Percentiles rank a stretch among this genome's conserved stretches.
phyloP scores from a whole-genome alignment of 2,888 invertebrate genomes.

The Pediacus dermestoides region DNA sequence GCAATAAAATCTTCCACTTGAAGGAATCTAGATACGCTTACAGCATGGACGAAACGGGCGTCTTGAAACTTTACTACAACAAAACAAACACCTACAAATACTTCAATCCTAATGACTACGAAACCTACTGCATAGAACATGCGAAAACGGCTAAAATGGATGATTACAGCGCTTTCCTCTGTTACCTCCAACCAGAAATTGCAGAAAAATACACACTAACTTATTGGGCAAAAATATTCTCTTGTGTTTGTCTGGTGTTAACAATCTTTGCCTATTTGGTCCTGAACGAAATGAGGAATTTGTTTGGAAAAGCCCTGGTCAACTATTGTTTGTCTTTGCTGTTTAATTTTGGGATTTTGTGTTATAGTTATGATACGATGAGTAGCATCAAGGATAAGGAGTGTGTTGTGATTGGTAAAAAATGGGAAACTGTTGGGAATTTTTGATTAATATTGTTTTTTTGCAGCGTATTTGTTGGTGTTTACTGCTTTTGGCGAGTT shows the following conservation, averaged over 20 bases:
- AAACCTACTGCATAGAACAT: conserved; percentile 22
- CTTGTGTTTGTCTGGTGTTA: conserved; percentile 28
- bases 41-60: conserved; percentile 21
- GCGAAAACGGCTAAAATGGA: not conserved
- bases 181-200: conserved; percentile 9
- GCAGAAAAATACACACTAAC: conserved; percentile 29
- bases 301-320: conserved; percentile 37
- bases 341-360: conserved; percentile 24
- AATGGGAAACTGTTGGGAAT: conserved; percentile 3
- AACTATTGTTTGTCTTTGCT: conserved; percentile 33
- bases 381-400: not conserved
- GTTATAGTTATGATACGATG: conserved; percentile 22
- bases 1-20: conserved; percentile 14
- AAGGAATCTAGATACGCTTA: conserved; percentile 16
- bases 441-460: conserved; percentile 7
- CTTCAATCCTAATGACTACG: conserved; percentile 10
- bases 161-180: conserved; percentile 22
- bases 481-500: conserved; percentile 16
- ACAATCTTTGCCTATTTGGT: conserved; percentile 32
- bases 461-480: conserved; percentile 15
- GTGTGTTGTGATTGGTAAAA: conserved; percentile 17
- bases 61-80: conserved; percentile 16
- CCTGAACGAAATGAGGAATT: conserved; percentile 29
- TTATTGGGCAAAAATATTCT: conserved; percentile 31
- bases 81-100: conserved; percentile 8